phyloP scores from a whole-genome alignment of 2,113 vertebrate species.

The Ceyx cyanopectus region DNA sequence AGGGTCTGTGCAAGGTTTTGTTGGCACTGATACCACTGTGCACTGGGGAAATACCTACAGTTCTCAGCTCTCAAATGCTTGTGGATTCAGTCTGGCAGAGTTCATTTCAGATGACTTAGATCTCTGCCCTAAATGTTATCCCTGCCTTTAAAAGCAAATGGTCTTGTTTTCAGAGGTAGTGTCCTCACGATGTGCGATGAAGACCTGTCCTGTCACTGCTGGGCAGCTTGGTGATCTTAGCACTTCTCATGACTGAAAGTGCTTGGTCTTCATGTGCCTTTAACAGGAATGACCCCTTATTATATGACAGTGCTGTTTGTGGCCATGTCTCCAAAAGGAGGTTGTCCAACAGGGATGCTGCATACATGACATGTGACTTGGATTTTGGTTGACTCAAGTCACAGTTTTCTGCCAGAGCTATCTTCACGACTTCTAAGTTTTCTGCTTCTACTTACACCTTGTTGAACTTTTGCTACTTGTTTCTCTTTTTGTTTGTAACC shows the following conservation, averaged over 20 bases:
- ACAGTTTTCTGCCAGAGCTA: neutral
- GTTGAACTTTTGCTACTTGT: neutral
- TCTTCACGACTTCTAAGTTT: neutral
- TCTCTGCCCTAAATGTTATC: neutral
- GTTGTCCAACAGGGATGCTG: neutral
- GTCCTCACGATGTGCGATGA: neutral
- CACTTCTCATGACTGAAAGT: neutral
- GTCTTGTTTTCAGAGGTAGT: neutral
- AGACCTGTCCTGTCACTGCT: neutral
- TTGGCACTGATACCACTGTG: neutral
- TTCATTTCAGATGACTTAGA: neutral
- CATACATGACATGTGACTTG: fast-evolving
- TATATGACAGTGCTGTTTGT: neutral
- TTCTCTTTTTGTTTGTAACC: neutral
- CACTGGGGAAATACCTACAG: neutral
- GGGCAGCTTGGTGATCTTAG: neutral
- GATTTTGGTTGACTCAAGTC: neutral
- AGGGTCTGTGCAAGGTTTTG: neutral
- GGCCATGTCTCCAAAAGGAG: neutral
- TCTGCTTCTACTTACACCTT: neutral
- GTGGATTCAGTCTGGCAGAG: neutral
- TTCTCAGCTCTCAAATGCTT: neutral
- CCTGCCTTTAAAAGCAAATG: neutral
- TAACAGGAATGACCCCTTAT: neutral
- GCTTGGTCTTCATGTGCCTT: neutral